These are phyloP conservation scores for Muntiacus reevesi DNA, from an alignment of 2,113 vertebrate species.

Conservation along the genomic window DNA sequence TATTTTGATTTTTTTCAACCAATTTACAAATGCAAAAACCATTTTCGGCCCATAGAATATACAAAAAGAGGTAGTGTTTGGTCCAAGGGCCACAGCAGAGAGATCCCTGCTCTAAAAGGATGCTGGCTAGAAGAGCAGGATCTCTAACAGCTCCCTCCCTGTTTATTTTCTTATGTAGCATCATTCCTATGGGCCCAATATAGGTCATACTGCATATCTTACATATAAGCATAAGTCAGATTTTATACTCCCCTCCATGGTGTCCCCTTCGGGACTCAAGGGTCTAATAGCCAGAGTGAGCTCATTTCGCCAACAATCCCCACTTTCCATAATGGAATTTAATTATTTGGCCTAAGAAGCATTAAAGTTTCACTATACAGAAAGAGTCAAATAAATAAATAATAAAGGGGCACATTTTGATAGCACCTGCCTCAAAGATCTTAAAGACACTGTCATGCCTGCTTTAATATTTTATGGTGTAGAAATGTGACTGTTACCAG, in stretches of 20 bases:
- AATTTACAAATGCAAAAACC: not conserved
- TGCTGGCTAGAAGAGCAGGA: not conserved
- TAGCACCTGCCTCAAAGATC: conserved; percentile 70
- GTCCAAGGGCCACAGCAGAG: not conserved
- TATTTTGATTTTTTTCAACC: not conserved
- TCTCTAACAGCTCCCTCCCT: not conserved
- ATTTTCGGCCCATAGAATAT: not conserved
- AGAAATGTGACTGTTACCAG: conserved; percentile 71
- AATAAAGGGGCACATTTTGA: conserved; percentile 71
- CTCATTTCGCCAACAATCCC: conserved; percentile 55
- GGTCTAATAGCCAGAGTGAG: conserved; percentile 47
- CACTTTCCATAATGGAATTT: conserved; percentile 69
- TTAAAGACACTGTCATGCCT: conserved; percentile 64
- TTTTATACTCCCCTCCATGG: conserved; percentile 18
- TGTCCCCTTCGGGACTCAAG: not conserved
- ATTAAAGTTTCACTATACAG: conserved; percentile 63
- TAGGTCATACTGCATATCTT: conserved; percentile 11
- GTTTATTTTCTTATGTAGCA: not conserved
- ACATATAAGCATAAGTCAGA: conserved; percentile 11
- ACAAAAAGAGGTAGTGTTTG: not conserved
- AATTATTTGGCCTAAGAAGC: conserved; percentile 68
- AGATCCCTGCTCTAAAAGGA: not conserved
- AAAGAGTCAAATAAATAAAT: conserved; percentile 74
- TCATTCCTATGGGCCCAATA: conserved; percentile 24
- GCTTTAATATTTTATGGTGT: conserved; percentile 76